Evolutionary conservation across 2,888 invertebrate species (phyloP), one percentile per base, ranked within the genome.

Genomic region (Augiades crinisus): DNA sequence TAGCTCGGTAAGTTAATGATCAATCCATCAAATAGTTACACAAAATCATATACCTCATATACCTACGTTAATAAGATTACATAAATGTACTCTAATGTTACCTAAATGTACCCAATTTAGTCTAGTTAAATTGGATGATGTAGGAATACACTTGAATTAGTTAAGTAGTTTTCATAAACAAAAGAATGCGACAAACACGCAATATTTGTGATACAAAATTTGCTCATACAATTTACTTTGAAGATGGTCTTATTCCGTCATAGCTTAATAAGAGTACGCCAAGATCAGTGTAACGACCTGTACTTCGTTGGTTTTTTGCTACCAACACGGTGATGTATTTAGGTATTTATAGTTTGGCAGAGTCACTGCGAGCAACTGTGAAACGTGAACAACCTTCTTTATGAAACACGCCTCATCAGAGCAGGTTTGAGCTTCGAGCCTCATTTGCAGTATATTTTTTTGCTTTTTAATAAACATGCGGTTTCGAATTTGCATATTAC

Each of bases 271-370:
- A 49, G 24, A 49, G 19, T 49, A 49, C 41, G 14, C 19, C 13
- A 36, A 43, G 43, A 36, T 22, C 51, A 51, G 51, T 44, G 51
- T 51, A 51, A 51, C 57, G 60, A 60, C 57, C 56, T 55, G 54
- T 47, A 50, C 45, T 58, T 50, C 30, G 40, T 56, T 54, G 58
- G 53, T 61, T 63, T 63, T 63, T 61, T 63, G 60, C 57, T 58
- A 54, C 50, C 45, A 56, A 56, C 50, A 50, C 41, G 43, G 51
- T 55, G 53, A 58, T 57, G 56, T 59, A 56, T 59, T 54, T 56
- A 54, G 52, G 60, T 63, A 63, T 61, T 61, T 63, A 60, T 63
- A 61, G 57, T 58, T 58, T 55, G 56, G 56, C 21, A 50, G n/a
- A 50, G 44, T 44, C 43, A 30, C 34, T 60, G 56, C 59, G 59